Percentiles rank a stretch among this genome's conserved stretches.
Conservation (phyloP, 1,140 invertebrate species). For the Aphaenogaster ashmeadi region DNA sequence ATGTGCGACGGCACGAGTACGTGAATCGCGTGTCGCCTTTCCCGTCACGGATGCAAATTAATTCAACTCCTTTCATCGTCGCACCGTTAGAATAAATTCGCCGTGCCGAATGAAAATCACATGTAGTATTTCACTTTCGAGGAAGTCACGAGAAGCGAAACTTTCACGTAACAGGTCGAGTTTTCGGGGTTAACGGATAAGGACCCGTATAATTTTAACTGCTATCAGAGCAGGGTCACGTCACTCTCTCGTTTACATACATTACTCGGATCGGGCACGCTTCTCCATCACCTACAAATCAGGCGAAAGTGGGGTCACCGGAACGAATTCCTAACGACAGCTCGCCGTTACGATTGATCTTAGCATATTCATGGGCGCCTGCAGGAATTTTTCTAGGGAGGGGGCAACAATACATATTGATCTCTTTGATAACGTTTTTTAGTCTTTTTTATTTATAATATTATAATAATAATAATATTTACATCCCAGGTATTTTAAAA, state of each 20-base stretch:
- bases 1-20: not conserved
- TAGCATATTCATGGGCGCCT: not conserved
- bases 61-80: constrained; percentile 18
- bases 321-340: constrained; percentile 15
- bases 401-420: too few species aligned
- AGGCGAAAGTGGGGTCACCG: constrained; percentile 55
- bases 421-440: too few species aligned
- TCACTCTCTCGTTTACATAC: constrained; percentile 1
- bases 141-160: constrained; percentile 21
- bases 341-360: constrained; percentile 18
- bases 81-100: constrained; percentile 41
- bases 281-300: constrained; percentile 36
- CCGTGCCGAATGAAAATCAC: constrained; percentile 42
- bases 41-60: constrained; percentile 36
- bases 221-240: constrained; percentile 1
- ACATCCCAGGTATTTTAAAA: too few species aligned
- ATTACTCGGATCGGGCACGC: constrained; percentile 28
- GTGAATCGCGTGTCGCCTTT: constrained; percentile 24
- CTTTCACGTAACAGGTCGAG: not conserved
- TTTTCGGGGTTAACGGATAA: constrained; percentile 40
- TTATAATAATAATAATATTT: too few species aligned
- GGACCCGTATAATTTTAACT: constrained; percentile 21
- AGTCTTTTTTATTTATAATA: too few species aligned
- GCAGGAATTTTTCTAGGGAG: too few species aligned
- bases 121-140: constrained; percentile 54